phyloP scores from a whole-genome alignment of 2,888 invertebrate genomes.

The Euclidia mi region DNA sequence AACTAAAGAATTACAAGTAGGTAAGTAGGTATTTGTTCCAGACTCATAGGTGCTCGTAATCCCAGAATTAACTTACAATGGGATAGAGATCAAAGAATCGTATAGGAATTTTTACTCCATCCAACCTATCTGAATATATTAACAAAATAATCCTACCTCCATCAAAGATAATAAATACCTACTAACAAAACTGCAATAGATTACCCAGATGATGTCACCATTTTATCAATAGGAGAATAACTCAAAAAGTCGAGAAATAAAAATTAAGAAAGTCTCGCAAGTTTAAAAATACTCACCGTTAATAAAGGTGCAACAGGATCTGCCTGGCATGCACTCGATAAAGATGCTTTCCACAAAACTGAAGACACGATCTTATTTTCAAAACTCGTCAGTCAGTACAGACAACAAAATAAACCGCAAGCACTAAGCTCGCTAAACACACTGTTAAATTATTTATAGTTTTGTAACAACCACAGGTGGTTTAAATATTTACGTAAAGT shows the following conservation, averaged over 20 bases:
- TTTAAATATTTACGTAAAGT: constrained; percentile 81
- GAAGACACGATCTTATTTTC: constrained; percentile 70
- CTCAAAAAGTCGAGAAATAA: constrained; percentile 23
- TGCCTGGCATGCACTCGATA: constrained; percentile 76
- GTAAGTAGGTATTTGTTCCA: too few relatives aligned
- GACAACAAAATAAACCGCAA: constrained; percentile 55
- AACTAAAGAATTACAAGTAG: too few relatives aligned
- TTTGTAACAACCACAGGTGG: constrained; percentile 52
- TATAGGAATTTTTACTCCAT: too few relatives aligned
- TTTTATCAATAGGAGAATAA: constrained; percentile 6
- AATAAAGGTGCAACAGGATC: constrained; percentile 86
- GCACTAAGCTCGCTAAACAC: constrained; percentile 47
- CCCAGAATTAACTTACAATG: too few relatives aligned
- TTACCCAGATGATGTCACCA: not conserved
- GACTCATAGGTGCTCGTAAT: too few relatives aligned
- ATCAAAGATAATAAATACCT: not conserved
- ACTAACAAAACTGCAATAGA: not conserved
- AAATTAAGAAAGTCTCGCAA: constrained; percentile 25
- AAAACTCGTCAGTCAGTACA: constrained; percentile 60
- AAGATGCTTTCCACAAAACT: constrained; percentile 83
- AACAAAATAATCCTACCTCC: too few relatives aligned
- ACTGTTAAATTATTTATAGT: constrained; percentile 58
- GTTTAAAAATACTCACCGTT: constrained; percentile 81
- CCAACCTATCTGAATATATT: too few relatives aligned
- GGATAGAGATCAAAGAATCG: too few relatives aligned